These are phyloP conservation scores for Lepeophtheirus salmonis DNA, from an alignment of 1,140 invertebrate genomes.

Conservation along the genomic window DNA sequence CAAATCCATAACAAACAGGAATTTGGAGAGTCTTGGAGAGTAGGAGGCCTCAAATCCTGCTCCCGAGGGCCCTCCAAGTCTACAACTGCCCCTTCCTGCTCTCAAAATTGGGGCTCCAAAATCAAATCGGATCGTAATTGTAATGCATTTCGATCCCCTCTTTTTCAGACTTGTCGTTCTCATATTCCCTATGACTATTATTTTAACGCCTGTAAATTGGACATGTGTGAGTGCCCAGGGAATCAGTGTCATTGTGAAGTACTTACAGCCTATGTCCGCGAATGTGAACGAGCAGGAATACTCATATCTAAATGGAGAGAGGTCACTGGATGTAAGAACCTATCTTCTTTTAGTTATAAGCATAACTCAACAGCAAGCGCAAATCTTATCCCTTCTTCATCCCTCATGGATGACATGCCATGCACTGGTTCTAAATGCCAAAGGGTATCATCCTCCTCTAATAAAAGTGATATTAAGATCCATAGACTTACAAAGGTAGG, in stretches of 20 bases:
- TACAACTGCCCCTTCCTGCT: constrained; percentile 20
- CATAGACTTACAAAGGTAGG: too few species aligned
- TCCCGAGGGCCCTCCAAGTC: constrained; percentile 25
- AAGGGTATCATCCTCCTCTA: too few species aligned
- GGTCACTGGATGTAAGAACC: constrained; percentile 37
- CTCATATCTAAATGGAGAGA: constrained; percentile 33
- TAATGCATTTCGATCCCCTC: constrained; percentile 32
- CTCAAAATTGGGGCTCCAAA: constrained; percentile 24
- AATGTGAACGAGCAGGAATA: constrained; percentile 53
- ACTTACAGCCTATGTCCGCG: constrained; percentile 63
- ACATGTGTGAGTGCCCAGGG: constrained; percentile 70
- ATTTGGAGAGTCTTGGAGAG: constrained; percentile 65
- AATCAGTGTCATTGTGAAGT: constrained; percentile 67
- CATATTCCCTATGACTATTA: constrained; percentile 55
- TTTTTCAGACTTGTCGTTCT: constrained; percentile 46
- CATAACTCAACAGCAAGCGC: too few species aligned
- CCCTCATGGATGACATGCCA: too few species aligned
- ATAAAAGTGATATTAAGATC: too few species aligned
- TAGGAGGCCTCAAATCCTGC: constrained; percentile 53
- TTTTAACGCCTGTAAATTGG: constrained; percentile 61
- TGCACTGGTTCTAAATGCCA: too few species aligned
- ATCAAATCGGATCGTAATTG: constrained; percentile 28
- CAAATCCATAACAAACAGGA: constrained; percentile 30
- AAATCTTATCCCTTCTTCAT: too few species aligned
- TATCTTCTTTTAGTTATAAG: constrained; percentile 6